phyloP scores from a whole-genome alignment of 2,113 vertebrate species.

The Mellivora capensis region DNA sequence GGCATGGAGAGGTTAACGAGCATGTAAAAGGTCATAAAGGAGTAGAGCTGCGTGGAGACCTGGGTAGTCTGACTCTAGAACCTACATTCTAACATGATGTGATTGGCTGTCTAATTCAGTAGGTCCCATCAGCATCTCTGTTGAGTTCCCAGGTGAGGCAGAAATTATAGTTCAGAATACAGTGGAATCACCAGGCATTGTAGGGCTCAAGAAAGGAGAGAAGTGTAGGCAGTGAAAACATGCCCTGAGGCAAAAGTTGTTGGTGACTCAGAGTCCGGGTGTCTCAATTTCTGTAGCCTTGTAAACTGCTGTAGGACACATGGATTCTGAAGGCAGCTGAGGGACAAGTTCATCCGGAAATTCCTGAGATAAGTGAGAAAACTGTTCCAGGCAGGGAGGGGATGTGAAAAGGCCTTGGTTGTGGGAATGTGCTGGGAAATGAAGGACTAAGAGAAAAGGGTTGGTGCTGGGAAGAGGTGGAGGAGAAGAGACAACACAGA shows the following conservation, averaged over 20 bases:
- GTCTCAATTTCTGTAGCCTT: not conserved
- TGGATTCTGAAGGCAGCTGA: not conserved
- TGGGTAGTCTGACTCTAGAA: not conserved
- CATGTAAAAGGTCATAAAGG: not conserved
- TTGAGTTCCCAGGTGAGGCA: not conserved
- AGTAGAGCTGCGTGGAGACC: not conserved
- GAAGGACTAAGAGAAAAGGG: not conserved
- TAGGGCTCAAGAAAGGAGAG: not conserved
- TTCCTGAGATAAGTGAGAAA: not conserved
- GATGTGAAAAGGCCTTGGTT: too few relatives aligned
- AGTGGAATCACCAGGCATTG: not conserved
- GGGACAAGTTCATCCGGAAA: not conserved
- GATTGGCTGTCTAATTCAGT: not conserved
- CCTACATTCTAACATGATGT: not conserved
- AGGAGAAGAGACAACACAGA: not conserved
- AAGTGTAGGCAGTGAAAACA: not conserved
- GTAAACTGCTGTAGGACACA: accelerated
- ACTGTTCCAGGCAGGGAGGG: not conserved
- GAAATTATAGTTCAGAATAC: not conserved
- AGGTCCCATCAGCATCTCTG: not conserved
- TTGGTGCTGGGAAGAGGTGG: not conserved
- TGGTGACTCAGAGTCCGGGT: not conserved
- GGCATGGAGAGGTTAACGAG: not conserved
- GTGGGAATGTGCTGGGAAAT: not conserved
- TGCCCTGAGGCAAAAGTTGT: not conserved